These are phyloP conservation scores for Cosmopolites sordidus DNA, from an alignment of 2,888 invertebrate genomes.

Conservation along the genomic window DNA sequence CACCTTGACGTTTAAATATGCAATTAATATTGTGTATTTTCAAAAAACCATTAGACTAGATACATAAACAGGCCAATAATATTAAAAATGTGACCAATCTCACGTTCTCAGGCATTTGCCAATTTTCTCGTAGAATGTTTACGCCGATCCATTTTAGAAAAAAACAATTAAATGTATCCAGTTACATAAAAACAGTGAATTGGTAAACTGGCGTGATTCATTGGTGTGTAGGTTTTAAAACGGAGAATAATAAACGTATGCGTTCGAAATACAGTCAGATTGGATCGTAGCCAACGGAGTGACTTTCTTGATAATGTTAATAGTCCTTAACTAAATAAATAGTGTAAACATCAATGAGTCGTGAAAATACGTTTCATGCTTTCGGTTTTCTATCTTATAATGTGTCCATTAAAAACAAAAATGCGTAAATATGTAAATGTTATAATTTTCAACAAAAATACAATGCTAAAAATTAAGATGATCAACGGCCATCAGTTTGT, in stretches of 20 bases:
- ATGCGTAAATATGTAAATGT: too few species aligned
- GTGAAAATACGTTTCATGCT: neutral
- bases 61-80: neutral
- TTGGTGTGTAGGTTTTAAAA: conserved; percentile 18
- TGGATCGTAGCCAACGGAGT: conserved; percentile 18
- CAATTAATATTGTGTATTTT: too few species aligned
- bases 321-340: conserved; percentile 18
- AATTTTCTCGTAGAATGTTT: neutral
- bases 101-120: neutral
- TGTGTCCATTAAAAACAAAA: too few species aligned
- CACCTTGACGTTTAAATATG: too few species aligned
- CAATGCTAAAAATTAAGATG: too few species aligned
- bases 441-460: too few species aligned
- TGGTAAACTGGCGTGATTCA: conserved; percentile 18
- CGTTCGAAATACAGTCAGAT: conserved; percentile 20
- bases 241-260: conserved; percentile 19
- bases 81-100: neutral
- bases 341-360: neutral
- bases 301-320: conserved; percentile 24
- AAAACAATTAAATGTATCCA: conserved; percentile 9
- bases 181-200: conserved; percentile 11
- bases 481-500: too few species aligned
- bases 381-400: neutral
- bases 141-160: neutral
- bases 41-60: too few species aligned